Base-by-base conservation (phyloP, 2,113 vertebrate species). In the Larimichthys polyactis region DNA sequence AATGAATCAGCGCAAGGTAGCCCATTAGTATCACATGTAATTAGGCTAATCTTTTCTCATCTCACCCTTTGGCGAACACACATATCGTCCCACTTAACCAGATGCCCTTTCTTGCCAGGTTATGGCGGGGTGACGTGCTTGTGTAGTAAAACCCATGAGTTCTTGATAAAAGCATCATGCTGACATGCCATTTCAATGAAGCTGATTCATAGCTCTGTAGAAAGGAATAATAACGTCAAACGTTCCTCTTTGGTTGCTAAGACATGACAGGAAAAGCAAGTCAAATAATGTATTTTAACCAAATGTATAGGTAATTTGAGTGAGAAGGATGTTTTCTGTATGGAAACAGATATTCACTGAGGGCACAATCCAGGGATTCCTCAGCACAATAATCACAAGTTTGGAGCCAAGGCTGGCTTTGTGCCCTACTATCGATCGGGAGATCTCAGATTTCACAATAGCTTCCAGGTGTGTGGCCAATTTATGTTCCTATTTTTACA, bases 21-120 rank as follows among this genome's bases (percentile, higher is more conserved):
- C 11, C 72, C 51, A 82, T 84, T 81, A 78, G 78, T 16, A 77
- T 88, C 51, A 82, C 54, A 75, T 74, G 69, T 68, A 86, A 87
- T 86, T 70, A 78, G 77, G 78, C 66, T 83, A 79, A 90, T 87
- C 66, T 84, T 57, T 68, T 72, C 51, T 71, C 71, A 77, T 78
- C 73, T 82, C 62, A 80, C 32, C 66, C 80, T 84, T 63, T 83
- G 52, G 68, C 49, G 78, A 86, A 87, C 54, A 63, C 49, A 63
- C 64, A 70, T 57, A 63, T 68, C 78, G 63, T 78, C 43, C 70
- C 36, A 81, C 11, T 66, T 64, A 22, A 62, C 20, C 32, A 57
- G 48, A 69, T 77, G 65, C 55, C 52, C 44, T 71, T 85, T 43
- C 29, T 62, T 87, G 11, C 24, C 70, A 69, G 63, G 62, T 66